phyloP scores from a whole-genome alignment of 92 coral and sea anemone genomes.

The Pocillopora grandis region DNA sequence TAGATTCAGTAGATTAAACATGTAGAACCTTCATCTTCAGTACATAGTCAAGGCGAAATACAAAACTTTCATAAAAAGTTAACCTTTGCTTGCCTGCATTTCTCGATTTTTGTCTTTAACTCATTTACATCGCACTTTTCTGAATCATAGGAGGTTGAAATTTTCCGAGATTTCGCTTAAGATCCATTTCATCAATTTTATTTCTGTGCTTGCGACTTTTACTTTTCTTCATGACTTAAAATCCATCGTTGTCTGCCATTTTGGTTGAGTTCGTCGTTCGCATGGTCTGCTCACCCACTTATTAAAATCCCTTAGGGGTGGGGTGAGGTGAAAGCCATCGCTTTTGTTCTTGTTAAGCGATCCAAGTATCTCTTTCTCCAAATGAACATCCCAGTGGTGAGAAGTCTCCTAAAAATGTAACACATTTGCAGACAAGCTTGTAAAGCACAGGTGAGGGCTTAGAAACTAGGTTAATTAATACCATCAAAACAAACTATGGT shows the following conservation, averaged over 20 bases:
- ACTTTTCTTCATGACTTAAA: slow-evolving; percentile 57
- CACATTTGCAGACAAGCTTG: no score
- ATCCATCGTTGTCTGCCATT: slow-evolving; percentile 61
- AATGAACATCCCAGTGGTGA: no score
- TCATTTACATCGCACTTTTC: slow-evolving; percentile 30
- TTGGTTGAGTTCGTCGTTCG: background rate
- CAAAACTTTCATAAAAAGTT: background rate
- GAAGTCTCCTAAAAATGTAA: no score
- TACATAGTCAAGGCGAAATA: background rate
- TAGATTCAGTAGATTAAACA: background rate
- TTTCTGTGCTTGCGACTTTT: slow-evolving; percentile 38
- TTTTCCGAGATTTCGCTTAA: background rate
- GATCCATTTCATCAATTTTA: background rate
- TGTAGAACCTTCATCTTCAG: background rate
- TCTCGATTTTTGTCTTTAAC: slow-evolving; percentile 38
- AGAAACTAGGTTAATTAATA: no score
- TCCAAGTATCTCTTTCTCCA: no score
- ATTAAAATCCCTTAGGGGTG: background rate
- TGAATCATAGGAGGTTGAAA: background rate
- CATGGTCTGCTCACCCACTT: background rate
- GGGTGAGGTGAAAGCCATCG: background rate
- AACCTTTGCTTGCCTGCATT: slow-evolving; percentile 40
- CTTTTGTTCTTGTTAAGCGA: no score
- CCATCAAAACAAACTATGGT: no score
- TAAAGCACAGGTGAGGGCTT: no score